Conservation (phyloP, 2,113 vertebrate species). For the Hippocampus barbouri region DNA sequence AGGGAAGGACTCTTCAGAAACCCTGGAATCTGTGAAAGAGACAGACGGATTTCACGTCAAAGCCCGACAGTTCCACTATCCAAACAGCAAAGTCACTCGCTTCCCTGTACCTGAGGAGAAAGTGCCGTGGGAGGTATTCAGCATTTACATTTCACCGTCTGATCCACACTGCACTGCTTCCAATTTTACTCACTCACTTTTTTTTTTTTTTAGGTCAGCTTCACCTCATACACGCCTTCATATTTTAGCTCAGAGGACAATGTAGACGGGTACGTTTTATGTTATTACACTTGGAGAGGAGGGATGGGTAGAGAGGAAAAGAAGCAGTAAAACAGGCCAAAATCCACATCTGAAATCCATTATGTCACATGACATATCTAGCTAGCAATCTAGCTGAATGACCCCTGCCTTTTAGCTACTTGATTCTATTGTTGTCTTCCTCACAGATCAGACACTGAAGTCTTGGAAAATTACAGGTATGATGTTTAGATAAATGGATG, state of each 20-base stretch:
- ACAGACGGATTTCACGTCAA: constrained; percentile 64
- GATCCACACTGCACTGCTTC: background rate
- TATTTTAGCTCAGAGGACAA: constrained; percentile 56
- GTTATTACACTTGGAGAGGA: background rate
- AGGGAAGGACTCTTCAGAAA: constrained; percentile 37
- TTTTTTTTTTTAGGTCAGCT: constrained; percentile 73
- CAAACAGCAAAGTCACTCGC: constrained; percentile 67
- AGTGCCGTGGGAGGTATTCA: constrained; percentile 88
- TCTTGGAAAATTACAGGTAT: constrained; percentile 60
- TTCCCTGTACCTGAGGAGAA: constrained; percentile 94
- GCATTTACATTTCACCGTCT: background rate
- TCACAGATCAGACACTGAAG: constrained; percentile 48
- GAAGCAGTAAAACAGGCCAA: no score
- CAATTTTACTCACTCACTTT: background rate
- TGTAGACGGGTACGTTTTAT: constrained; percentile 50
- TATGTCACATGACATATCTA: no score
- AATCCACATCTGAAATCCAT: background rate
- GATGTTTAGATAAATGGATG: background rate
- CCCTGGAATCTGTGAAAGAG: constrained; percentile 22
- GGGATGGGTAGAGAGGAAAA: no score
- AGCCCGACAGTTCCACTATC: constrained; percentile 80
- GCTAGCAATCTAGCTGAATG: no score
- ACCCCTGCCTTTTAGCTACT: no score
- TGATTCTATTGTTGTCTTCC: constrained; percentile 5
- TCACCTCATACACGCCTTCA: constrained; percentile 75